Evolutionary conservation across 2,888 invertebrate genomes (phyloP).

Genomic region (Pediacus dermestoides): DNA sequence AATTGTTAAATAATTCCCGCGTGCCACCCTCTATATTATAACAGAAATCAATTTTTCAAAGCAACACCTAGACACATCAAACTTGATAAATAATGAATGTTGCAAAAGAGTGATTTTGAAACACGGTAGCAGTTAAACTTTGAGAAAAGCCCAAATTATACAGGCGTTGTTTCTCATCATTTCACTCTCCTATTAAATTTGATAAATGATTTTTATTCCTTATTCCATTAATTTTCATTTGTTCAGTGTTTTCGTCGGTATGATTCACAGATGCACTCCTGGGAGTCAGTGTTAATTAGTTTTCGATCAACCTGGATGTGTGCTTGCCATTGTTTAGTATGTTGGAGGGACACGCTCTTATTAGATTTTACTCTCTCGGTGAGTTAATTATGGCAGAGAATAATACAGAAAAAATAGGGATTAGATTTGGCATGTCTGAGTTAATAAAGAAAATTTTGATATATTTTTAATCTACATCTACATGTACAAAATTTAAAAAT

Average conservation of each 20-base stretch:
- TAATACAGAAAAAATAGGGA: no score
- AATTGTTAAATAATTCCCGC: no score
- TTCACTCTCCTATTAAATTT: conserved; percentile 35
- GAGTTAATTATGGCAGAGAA: no score
- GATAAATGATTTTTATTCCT: conserved; percentile 43
- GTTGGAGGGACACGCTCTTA: conserved; percentile 11
- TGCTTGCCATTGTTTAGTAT: conserved; percentile 22
- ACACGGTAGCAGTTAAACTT: conserved; percentile 26
- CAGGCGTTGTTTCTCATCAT: conserved; percentile 37
- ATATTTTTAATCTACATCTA: no score
- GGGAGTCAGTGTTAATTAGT: conserved; percentile 35
- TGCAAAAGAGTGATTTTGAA: conserved; percentile 33
- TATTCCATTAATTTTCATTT: conserved; percentile 48
- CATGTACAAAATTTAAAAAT: no score
- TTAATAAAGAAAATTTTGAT: no score
- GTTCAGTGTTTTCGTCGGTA: conserved; percentile 42
- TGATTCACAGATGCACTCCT: conserved; percentile 33
- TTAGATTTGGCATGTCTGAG: no score
- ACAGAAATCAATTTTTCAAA: conserved; percentile 28
- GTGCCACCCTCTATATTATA: no score
- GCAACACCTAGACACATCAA: conserved; percentile 15
- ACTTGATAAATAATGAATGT: conserved; percentile 28
- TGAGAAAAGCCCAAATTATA: conserved; percentile 27
- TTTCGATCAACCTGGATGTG: conserved; percentile 31
- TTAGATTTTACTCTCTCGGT: no score